Evolutionary conservation across 2,113 vertebrate species (phyloP).

Genomic region (Coturnix japonica): DNA sequence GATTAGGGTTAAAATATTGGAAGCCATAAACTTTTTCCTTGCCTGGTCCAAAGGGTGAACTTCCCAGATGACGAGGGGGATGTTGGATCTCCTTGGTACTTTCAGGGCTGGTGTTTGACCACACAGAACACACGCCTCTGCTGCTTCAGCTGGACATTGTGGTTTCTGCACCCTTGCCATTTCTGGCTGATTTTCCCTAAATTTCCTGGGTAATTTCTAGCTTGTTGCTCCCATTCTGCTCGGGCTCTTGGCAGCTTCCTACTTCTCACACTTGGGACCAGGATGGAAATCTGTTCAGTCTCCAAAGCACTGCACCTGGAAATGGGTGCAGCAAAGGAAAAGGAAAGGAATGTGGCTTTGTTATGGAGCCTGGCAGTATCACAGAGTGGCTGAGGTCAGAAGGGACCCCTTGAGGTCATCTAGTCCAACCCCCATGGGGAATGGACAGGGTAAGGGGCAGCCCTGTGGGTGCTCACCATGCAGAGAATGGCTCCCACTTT

Average conservation of each 20-base stretch:
- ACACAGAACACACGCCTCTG: neutral
- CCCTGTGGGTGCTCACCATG: neutral
- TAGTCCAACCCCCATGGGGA: too few relatives aligned
- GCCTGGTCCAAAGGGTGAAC: neutral
- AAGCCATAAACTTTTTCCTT: neutral
- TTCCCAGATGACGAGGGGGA: neutral
- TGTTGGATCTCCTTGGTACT: neutral
- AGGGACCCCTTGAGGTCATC: too few relatives aligned
- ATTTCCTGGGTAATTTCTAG: neutral
- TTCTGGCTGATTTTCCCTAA: neutral
- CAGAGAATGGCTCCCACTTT: neutral
- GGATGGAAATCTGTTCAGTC: too few relatives aligned
- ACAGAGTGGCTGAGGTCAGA: too few relatives aligned
- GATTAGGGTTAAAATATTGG: slow-evolving; percentile 12
- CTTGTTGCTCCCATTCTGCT: neutral
- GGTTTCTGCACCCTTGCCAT: neutral
- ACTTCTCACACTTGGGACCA: too few relatives aligned
- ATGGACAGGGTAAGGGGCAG: too few relatives aligned
- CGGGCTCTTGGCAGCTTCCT: too few relatives aligned
- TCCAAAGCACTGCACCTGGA: too few relatives aligned
- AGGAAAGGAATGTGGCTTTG: too few relatives aligned
- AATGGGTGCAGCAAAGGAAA: too few relatives aligned
- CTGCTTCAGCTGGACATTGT: fast-evolving
- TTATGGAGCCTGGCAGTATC: too few relatives aligned
- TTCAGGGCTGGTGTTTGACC: neutral